phyloP scores from a whole-genome alignment of 2,888 invertebrate species.

The Mellilla xanthometata region DNA sequence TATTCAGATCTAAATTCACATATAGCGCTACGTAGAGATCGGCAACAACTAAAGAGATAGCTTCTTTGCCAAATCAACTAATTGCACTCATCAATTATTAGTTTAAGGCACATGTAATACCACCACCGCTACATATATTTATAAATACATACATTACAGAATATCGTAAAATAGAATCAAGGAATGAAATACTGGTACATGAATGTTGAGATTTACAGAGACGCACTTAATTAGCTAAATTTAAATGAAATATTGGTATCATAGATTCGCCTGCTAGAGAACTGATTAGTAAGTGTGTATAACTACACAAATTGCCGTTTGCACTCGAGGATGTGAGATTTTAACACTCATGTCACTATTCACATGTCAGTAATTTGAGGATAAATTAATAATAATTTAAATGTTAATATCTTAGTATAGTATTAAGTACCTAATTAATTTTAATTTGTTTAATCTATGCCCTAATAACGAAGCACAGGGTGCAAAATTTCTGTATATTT shows the following conservation, averaged over 20 bases:
- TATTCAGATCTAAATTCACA: slow-evolving; percentile 20
- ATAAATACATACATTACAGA: background rate
- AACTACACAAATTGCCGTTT: background rate
- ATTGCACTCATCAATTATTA: slow-evolving; percentile 25
- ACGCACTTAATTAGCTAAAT: slow-evolving; percentile 6
- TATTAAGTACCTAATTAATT: no score
- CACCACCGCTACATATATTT: background rate
- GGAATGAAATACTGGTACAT: slow-evolving; percentile 5
- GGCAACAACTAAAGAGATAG: slow-evolving; percentile 20
- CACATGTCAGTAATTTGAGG: no score
- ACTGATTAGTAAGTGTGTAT: slow-evolving; percentile 3
- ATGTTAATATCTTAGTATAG: no score
- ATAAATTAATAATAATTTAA: no score
- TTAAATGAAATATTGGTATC: background rate
- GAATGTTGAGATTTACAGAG: background rate
- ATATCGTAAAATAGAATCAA: slow-evolving; percentile 7
- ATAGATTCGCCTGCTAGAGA: slow-evolving; percentile 3
- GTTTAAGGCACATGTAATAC: slow-evolving; percentile 14
- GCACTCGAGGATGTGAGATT: background rate
- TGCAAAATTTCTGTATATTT: no score
- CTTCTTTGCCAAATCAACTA: slow-evolving; percentile 27
- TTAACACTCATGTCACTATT: no score
- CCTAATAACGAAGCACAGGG: no score
- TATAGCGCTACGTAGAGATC: slow-evolving; percentile 18
- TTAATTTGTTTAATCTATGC: no score